Percentiles rank a stretch among this genome's conserved stretches.
These are phyloP conservation scores for Halcyon smyrnensis DNA, from an alignment of 2,797 vertebrate genomes.

Conservation along the genomic window DNA sequence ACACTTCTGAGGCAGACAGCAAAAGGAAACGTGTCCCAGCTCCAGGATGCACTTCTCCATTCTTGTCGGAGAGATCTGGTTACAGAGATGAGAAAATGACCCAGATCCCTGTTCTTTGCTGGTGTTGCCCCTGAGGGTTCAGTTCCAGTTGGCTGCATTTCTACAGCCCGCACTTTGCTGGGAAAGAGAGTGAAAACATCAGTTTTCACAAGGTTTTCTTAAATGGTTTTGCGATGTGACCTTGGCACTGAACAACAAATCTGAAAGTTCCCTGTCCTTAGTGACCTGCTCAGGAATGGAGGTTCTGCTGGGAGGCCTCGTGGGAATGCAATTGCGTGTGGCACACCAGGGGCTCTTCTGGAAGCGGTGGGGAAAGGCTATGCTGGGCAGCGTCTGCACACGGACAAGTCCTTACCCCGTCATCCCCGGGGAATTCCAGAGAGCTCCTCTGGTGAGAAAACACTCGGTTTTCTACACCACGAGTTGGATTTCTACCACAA, in stretches of 20 bases:
- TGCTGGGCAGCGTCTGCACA: neutral
- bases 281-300: neutral
- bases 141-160: neutral
- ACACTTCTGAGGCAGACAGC: neutral
- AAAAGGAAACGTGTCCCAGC: neutral
- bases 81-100: neutral
- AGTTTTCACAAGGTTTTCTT: neutral
- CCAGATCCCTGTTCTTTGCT: neutral
- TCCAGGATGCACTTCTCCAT: neutral
- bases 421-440: neutral
- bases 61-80: neutral
- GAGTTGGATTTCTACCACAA: no score
- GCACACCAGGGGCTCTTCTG: neutral
- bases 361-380: neutral
- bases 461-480: no score
- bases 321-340: neutral
- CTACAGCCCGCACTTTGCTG: neutral
- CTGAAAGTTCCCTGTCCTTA: neutral
- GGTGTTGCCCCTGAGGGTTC: neutral
- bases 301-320: neutral
- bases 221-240: neutral
- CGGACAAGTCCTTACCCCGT: neutral
- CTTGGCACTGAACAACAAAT: neutral
- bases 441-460: neutral
- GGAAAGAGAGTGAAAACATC: neutral